A percentile compares a stretch with the other conserved stretches of the same genome.
Evolutionary conservation across 2,888 invertebrate genomes (phyloP).

Genomic region (Cosmopolites sordidus): DNA sequence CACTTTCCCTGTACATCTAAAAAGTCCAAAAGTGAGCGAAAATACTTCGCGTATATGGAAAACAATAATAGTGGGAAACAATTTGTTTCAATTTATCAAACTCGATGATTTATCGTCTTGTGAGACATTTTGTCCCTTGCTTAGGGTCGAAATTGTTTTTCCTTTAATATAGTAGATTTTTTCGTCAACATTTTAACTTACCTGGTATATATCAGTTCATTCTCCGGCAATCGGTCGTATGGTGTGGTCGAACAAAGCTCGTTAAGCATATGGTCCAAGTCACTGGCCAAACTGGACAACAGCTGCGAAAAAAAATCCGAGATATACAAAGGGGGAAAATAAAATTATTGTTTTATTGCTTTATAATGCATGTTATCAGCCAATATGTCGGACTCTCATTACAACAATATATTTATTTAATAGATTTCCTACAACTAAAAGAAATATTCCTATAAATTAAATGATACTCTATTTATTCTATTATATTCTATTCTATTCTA

Average conservation of each 20-base stretch:
- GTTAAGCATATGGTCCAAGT: conserved; percentile 81
- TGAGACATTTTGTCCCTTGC: no score
- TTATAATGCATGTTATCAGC: no score
- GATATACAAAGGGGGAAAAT: neutral
- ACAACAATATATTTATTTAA: no score
- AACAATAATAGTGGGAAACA: neutral
- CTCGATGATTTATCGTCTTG: neutral
- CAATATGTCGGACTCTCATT: no score
- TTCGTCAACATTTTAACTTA: neutral
- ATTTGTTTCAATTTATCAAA: conserved; percentile 1
- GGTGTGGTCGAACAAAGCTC: conserved; percentile 70
- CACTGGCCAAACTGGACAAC: conserved; percentile 75
- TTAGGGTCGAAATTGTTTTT: no score
- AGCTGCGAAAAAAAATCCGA: conserved; percentile 55
- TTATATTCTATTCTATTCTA: no score
- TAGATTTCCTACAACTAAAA: no score
- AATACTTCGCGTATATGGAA: neutral
- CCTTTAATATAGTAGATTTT: no score
- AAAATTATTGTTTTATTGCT: neutral
- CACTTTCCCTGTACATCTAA: neutral
- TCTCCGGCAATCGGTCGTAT: conserved; percentile 40
- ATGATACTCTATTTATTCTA: no score
- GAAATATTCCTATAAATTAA: no score
- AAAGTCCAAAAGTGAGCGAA: neutral
- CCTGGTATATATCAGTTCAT: conserved; percentile 30